Evolutionary conservation across 64 coral and sea anemone species (phyloP).

Genomic region (Porites australiensis): DNA sequence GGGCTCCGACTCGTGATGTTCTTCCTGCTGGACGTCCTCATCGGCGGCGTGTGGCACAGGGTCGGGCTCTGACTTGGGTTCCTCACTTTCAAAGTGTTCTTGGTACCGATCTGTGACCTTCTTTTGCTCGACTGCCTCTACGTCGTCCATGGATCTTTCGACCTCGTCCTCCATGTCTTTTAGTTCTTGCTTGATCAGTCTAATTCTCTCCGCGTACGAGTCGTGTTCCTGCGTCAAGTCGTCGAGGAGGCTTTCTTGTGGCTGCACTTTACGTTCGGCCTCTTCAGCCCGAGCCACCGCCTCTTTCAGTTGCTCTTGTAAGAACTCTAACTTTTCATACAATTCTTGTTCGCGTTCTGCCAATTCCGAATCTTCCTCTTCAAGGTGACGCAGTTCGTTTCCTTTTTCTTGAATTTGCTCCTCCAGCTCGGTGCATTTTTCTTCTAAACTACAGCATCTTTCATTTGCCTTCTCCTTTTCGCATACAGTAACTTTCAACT

Average conservation of each 20-base stretch:
- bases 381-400: constrained; percentile 2
- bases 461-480: constrained; percentile 62
- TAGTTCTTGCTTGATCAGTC: constrained; percentile 63
- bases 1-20: background rate
- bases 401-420: background rate
- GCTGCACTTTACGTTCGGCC: constrained; percentile 79
- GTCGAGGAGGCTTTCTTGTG: constrained; percentile 71
- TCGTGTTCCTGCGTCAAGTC: constrained; percentile 71
- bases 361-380: constrained; percentile 27
- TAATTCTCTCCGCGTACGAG: constrained; percentile 20
- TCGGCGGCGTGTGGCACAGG: background rate
- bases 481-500: constrained; percentile 33
- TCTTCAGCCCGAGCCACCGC: constrained; percentile 73
- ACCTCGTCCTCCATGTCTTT: constrained; percentile 84
- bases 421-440: background rate
- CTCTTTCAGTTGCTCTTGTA: constrained; percentile 52
- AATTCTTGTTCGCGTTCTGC: constrained; percentile 45
- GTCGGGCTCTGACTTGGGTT: constrained; percentile 19
- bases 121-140: constrained; percentile 45
- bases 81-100: constrained; percentile 7
- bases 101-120: constrained; percentile 25
- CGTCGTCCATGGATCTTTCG: constrained; percentile 70
- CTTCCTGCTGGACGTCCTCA: background rate
- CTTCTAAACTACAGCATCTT: constrained; percentile 13
- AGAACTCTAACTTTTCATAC: constrained; percentile 53